Conservation (phyloP, 2,113 vertebrate species). For the Oxyruncus cristatus region DNA sequence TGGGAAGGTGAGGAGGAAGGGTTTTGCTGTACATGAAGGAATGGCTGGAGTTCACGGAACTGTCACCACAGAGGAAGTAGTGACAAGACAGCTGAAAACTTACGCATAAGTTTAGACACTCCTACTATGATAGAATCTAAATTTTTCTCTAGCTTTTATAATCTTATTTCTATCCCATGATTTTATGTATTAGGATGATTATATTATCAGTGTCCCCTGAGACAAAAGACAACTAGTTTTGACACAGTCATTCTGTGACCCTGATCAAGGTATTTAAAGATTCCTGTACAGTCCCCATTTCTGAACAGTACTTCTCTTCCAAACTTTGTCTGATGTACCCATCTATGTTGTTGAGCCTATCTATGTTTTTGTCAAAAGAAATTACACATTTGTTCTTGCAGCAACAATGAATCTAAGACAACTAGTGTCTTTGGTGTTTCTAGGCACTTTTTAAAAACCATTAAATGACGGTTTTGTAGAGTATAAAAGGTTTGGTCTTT, state of each 20-base stretch:
- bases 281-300: not conserved
- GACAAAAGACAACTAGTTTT: not conserved
- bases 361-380: not conserved
- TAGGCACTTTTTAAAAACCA: not conserved
- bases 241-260: not conserved
- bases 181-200: not conserved
- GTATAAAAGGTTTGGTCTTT: not conserved
- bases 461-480: not conserved
- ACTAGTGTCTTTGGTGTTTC: not conserved
- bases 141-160: not conserved
- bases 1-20: not conserved
- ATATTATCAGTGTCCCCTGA: not conserved
- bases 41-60: not conserved
- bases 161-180: not conserved
- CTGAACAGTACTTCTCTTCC: not conserved
- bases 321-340: not conserved
- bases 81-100: not conserved
- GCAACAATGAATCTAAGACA: not conserved
- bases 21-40: not conserved
- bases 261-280: not conserved
- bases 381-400: not conserved
- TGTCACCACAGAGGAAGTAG: not conserved
- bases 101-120: not conserved
- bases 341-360: not conserved
- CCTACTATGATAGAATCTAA: not conserved